Evolutionary conservation across 1,140 invertebrate species (phyloP), one percentile per base, ranked within the genome.

Genomic region (Conopomorpha cramerella): DNA sequence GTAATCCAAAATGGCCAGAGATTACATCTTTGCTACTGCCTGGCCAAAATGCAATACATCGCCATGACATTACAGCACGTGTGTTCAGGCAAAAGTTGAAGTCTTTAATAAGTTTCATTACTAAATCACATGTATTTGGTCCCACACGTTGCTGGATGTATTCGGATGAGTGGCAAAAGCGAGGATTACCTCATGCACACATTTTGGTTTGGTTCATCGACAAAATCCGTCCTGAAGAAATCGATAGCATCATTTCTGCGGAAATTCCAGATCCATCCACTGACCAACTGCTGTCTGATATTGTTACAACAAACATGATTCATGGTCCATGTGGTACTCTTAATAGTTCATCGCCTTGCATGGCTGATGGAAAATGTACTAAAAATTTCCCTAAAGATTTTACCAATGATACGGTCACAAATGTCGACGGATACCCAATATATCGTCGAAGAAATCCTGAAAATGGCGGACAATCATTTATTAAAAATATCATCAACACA

Each of bases 271-370:
- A 82, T 70, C 31, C 30, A 19, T 28, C 46, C 26, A 51, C 12
- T 30, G 67, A 83, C 57, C 61, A 53, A 41, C 14, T 36, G 15
- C 41, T 82, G 15, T 59, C 53, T 63, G 56, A 67, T 16, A 51
- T 70, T 41, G 47, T 79, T 12, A 68, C 30, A 2, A 67, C 31
- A 35, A 66, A 72, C 36, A 81, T 81, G 80, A 77, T 81, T 41
- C 79, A 83, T 70, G 79, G 80, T 12, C 81, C 79, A 33, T 83
- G 78, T 58, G 81, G 76, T 16, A 3, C 18, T 17, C 26, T 70
- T 0, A 82, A 82, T 45, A 43, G 3, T 11, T 49, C 50, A 38
- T 77, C 71, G 35, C 74, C 73, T 3, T 81, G 81, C 50, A 80
- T 81, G 78, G 34, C 28, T 15, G 55, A 77, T 38, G 65, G 61